Evolutionary conservation across 2,797 vertebrate species (phyloP).

Genomic region (Enteromius thamalakanensis): DNA sequence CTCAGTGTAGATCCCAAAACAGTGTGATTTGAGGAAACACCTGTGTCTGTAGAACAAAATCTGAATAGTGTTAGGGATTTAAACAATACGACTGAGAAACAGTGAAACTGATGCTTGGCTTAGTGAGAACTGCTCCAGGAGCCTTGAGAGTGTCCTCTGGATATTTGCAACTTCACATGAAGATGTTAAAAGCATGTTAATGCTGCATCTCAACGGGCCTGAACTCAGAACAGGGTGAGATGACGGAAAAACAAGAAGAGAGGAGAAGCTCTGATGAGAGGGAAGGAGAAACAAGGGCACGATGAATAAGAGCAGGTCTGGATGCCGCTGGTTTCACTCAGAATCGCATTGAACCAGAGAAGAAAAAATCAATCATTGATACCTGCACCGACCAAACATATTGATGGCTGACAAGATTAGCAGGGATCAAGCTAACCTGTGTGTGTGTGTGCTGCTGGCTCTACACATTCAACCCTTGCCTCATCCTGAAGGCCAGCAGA

Average conservation of each 20-base stretch:
- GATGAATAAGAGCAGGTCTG: conserved; percentile 47
- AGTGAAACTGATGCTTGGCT: not conserved
- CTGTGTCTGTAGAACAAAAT: not conserved
- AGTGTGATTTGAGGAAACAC: not conserved
- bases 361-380: conserved; percentile 80
- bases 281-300: conserved; percentile 18
- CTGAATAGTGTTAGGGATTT: not conserved
- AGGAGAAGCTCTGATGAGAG: conserved; percentile 2
- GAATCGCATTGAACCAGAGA: conserved; percentile 68
- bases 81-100: not conserved
- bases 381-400: conserved; percentile 75
- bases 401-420: conserved; percentile 77
- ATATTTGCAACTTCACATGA: conserved; percentile 64
- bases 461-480: not conserved
- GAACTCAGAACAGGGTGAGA: conserved; percentile 35
- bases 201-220: conserved; percentile 65
- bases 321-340: conserved; percentile 67
- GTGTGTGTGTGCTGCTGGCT: conserved; percentile 7
- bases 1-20: not conserved
- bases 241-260: conserved; percentile 15
- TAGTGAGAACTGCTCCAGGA: not conserved
- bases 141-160: not conserved
- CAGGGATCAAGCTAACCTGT: conserved; percentile 60
- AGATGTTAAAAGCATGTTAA: conserved; percentile 69
- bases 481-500: not conserved